These are phyloP conservation scores for Lepilemur septentrionalis DNA, from an alignment of 2,797 vertebrate species.

Conservation along the genomic window DNA sequence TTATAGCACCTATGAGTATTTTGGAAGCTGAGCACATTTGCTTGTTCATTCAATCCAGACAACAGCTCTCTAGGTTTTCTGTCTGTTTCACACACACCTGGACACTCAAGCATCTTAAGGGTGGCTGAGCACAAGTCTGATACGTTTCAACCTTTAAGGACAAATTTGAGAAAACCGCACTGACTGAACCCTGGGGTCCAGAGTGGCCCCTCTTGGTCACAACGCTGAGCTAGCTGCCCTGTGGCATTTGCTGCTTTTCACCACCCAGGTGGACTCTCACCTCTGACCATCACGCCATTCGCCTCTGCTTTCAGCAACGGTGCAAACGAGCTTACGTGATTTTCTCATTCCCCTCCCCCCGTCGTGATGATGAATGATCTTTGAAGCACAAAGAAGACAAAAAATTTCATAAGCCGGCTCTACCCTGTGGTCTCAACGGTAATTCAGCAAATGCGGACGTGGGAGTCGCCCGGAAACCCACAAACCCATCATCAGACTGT, in stretches of 20 bases:
- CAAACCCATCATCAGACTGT: constrained; percentile 27
- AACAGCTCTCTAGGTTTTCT: background rate
- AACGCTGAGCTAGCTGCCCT: background rate
- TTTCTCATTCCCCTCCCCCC: background rate
- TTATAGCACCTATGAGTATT: background rate
- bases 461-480: constrained; percentile 57
- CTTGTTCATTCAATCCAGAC: background rate
- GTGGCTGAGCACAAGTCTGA: background rate
- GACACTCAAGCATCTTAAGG: background rate
- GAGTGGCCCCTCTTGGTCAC: background rate
- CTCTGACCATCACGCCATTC: background rate
- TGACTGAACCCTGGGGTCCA: background rate
- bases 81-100: background rate
- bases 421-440: constrained; percentile 41
- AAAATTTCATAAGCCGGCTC: background rate
- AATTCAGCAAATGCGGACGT: constrained; percentile 56
- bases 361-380: constrained; percentile 50
- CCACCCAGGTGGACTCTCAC: background rate
- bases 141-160: constrained; percentile 6
- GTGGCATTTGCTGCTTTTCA: background rate
- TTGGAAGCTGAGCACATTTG: background rate
- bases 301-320: constrained; percentile 40
- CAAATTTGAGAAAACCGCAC: background rate
- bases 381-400: constrained; percentile 46
- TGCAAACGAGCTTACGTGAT: background rate